Percentiles rank a stretch among this genome's conserved stretches.
Evolutionary conservation across 2,797 vertebrate species (phyloP).

Genomic region (Cossypha caffra): DNA sequence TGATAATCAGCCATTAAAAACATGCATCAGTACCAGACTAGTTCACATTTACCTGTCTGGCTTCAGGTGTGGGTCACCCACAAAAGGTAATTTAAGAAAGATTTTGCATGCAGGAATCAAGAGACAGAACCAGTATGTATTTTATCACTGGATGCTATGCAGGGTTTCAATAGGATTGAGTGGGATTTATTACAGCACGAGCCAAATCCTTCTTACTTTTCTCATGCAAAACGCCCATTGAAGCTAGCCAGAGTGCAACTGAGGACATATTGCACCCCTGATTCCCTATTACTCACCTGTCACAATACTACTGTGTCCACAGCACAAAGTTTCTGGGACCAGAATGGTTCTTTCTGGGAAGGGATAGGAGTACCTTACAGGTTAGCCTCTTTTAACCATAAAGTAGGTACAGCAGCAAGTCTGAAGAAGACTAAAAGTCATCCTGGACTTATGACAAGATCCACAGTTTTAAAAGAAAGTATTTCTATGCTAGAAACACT

Average conservation of each 20-base stretch:
- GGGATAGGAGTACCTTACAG: neutral
- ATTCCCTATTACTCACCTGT: constrained; percentile 8
- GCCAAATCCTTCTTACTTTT: constrained; percentile 54
- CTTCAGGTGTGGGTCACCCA: neutral
- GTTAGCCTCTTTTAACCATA: neutral
- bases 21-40: neutral
- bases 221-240: constrained; percentile 18
- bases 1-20: neutral
- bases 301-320: neutral
- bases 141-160: neutral
- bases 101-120: neutral
- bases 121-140: neutral
- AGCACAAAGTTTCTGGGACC: neutral
- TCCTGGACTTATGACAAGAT: constrained; percentile 15
- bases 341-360: neutral
- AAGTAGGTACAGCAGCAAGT: neutral
- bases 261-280: neutral
- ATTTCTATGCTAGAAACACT: constrained; percentile 29
- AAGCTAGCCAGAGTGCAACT: constrained; percentile 8
- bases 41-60: neutral
- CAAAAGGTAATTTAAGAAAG: neutral
- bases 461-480: constrained; percentile 9
- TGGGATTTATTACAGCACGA: constrained; percentile 25
- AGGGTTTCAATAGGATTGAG: constrained; percentile 19
- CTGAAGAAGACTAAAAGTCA: constrained; percentile 9